A percentile compares a stretch with the other conserved stretches of the same genome.
phyloP scores from a whole-genome alignment of 2,797 vertebrate species.

The Atherinosoma microstoma region DNA sequence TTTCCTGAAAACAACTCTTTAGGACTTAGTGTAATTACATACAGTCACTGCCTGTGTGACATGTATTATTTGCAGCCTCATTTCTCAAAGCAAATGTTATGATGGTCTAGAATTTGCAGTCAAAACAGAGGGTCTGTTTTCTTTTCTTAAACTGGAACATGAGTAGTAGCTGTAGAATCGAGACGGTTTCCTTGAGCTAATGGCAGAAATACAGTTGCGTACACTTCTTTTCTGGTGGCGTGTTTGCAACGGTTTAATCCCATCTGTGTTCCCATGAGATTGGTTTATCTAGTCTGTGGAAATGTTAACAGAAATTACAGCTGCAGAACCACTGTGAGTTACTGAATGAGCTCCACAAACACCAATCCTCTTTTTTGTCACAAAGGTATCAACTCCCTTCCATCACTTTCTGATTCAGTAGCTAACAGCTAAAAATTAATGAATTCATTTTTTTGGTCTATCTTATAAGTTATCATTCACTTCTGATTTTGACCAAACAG shows the following conservation, averaged over 20 bases:
- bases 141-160: slow-evolving; percentile 44
- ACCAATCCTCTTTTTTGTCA: not conserved
- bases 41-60: slow-evolving; percentile 16
- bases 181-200: slow-evolving; percentile 6
- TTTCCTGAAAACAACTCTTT: slow-evolving; percentile 31
- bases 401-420: not conserved
- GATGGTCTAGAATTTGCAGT: slow-evolving; percentile 52
- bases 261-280: not conserved
- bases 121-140: slow-evolving; percentile 58
- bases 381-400: not conserved
- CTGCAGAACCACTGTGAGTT: not conserved
- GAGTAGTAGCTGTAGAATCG: slow-evolving; percentile 4
- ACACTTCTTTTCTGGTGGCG: not conserved
- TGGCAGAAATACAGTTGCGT: not conserved
- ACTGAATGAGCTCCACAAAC: not conserved
- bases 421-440: not conserved
- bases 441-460: not conserved
- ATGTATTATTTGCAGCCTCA: slow-evolving; percentile 30
- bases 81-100: slow-evolving; percentile 64
- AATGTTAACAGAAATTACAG: not conserved
- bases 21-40: slow-evolving; percentile 27
- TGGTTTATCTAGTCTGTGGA: not conserved
- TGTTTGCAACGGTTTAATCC: not conserved
- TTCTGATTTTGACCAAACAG: not conserved
- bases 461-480: not conserved